Conservation (phyloP, 2,888 invertebrate genomes). For the Patella depressa region DNA sequence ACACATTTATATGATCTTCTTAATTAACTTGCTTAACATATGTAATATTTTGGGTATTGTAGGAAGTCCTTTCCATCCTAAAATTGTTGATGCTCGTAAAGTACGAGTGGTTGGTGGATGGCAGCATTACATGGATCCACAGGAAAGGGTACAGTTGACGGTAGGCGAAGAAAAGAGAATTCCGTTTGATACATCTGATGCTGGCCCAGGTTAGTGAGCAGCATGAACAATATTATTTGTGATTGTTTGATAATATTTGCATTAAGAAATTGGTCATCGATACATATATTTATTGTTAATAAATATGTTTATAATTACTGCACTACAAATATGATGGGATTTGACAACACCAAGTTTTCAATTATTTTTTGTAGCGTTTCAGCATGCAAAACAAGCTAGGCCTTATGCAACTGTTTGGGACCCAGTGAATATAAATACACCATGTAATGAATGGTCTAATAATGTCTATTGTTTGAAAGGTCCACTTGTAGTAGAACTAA, state of each 20-base stretch:
- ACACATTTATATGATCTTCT: too few species aligned
- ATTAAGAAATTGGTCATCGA: background rate
- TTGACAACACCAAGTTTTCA: too few species aligned
- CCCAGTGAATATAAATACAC: too few species aligned
- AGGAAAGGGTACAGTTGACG: constrained; percentile 72
- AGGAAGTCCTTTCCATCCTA: constrained; percentile 88
- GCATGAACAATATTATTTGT: background rate
- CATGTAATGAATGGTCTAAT: too few species aligned
- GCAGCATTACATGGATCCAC: constrained; percentile 84
- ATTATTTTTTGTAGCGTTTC: too few species aligned
- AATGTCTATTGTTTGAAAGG: too few species aligned
- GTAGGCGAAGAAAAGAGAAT: constrained; percentile 75
- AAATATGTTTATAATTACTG: too few species aligned
- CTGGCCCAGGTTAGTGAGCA: constrained; percentile 79
- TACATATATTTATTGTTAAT: background rate
- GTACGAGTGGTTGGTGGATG: constrained; percentile 88
- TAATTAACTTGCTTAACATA: too few species aligned
- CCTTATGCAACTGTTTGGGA: too few species aligned
- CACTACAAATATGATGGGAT: too few species aligned
- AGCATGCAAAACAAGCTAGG: too few species aligned
- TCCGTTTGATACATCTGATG: constrained; percentile 88
- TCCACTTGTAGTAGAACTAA: too few species aligned
- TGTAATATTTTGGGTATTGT: constrained; percentile 62
- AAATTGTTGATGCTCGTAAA: constrained; percentile 81
- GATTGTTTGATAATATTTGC: background rate